phyloP scores from a whole-genome alignment of 2,113 vertebrate species.

The Cebidichthys violaceus region DNA sequence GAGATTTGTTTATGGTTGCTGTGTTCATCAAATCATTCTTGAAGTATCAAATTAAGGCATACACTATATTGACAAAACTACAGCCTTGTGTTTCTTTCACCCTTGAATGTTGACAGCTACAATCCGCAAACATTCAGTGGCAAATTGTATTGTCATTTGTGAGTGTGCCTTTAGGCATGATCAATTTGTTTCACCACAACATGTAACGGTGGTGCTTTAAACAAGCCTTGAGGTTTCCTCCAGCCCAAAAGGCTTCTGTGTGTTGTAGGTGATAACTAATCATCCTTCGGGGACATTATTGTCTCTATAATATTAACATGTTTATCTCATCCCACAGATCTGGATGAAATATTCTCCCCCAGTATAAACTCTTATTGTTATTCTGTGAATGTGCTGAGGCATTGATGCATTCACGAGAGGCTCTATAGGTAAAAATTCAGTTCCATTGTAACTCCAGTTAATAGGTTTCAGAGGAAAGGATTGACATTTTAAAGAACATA shows the following conservation, averaged over 20 bases:
- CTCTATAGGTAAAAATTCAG: constrained; percentile 66
- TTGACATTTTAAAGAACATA: constrained; percentile 76
- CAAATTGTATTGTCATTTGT: constrained; percentile 36
- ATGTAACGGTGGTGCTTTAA: constrained; percentile 34
- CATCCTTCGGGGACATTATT: constrained; percentile 50
- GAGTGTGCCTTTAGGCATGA: constrained; percentile 5
- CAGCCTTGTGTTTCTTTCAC: background rate
- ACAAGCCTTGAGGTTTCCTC: constrained; percentile 32
- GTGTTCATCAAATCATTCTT: constrained; percentile 4
- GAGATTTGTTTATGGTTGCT: background rate
- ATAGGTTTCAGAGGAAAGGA: constrained; percentile 58
- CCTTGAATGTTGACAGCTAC: background rate
- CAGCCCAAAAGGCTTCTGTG: constrained; percentile 16
- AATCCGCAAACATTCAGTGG: constrained; percentile 6
- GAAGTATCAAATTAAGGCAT: constrained; percentile 21
- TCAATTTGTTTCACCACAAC: constrained; percentile 36
- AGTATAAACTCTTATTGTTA: constrained; percentile 71
- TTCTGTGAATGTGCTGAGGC: constrained; percentile 55
- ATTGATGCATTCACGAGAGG: constrained; percentile 65
- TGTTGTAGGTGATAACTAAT: constrained; percentile 53
- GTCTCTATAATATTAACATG: constrained; percentile 51
- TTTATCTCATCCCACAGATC: constrained; percentile 66
- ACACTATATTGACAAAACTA: constrained; percentile 7
- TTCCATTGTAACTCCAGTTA: constrained; percentile 63
- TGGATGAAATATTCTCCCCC: constrained; percentile 59